phyloP scores from a whole-genome alignment of 2,888 invertebrate genomes.

The Lochmaea capreae region DNA sequence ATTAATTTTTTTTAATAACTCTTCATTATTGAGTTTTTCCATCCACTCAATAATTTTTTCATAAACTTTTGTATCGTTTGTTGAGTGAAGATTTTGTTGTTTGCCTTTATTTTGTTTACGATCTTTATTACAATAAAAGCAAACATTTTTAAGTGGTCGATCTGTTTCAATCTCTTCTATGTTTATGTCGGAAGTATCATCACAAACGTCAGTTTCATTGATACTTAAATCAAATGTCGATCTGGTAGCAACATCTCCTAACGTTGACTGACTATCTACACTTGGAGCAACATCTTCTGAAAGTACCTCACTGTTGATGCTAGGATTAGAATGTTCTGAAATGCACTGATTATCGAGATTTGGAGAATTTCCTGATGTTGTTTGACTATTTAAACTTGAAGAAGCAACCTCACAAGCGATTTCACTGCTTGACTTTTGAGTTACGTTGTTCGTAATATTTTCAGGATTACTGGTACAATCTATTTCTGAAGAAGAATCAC shows the following conservation, averaged over 20 bases:
- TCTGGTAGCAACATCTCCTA: slow-evolving; percentile 13
- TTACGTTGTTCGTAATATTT: slow-evolving; percentile 6
- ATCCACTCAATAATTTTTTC: slow-evolving; percentile 36
- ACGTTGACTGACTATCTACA: slow-evolving; percentile 13
- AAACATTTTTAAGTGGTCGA: slow-evolving; percentile 30
- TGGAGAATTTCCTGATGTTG: slow-evolving; percentile 17
- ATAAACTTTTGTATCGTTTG: slow-evolving; percentile 35
- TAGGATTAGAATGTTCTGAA: background rate
- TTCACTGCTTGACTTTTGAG: slow-evolving; percentile 9
- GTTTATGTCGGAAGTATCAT: slow-evolving; percentile 8
- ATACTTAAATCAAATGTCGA: background rate
- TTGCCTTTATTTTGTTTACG: slow-evolving; percentile 31
- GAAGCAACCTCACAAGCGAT: slow-evolving; percentile 15
- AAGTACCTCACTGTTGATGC: slow-evolving; percentile 4
- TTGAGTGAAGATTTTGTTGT: slow-evolving; percentile 37
- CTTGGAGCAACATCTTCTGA: slow-evolving; percentile 20
- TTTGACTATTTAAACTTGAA: slow-evolving; percentile 13
- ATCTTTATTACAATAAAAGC: slow-evolving; percentile 31
- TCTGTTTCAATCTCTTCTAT: slow-evolving; percentile 10
- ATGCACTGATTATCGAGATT: slow-evolving; percentile 12
- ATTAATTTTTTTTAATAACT: slow-evolving; percentile 27
- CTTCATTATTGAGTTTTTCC: slow-evolving; percentile 33
- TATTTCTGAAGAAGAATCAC: slow-evolving; percentile 26
- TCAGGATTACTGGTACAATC: slow-evolving; percentile 13
- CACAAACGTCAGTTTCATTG: slow-evolving; percentile 2